Percentiles rank a stretch among this genome's conserved stretches.
Conservation (phyloP, 2,113 vertebrate species). For the Neopipo cinnamomea region DNA sequence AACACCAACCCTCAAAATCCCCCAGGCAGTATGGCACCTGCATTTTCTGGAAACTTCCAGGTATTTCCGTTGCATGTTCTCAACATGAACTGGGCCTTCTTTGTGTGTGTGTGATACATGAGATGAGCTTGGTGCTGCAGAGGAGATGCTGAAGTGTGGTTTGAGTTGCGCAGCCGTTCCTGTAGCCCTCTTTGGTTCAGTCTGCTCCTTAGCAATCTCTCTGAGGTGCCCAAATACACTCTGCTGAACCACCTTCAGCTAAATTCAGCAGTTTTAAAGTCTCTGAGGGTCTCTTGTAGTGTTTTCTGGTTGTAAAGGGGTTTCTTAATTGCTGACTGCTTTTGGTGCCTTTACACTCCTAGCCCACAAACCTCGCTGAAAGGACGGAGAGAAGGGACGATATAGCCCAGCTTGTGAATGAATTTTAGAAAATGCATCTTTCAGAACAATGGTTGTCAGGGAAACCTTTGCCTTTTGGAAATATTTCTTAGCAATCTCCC, state of each 20-base stretch:
- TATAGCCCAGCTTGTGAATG: neutral
- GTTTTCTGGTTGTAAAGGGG: neutral
- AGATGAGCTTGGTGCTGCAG: neutral
- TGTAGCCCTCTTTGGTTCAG: neutral
- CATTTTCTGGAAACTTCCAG: neutral
- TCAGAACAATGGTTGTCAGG: neutral
- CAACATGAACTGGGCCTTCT: neutral
- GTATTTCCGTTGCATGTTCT: neutral
- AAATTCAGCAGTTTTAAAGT: neutral
- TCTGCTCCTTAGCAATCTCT: neutral
- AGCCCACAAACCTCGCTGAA: neutral
- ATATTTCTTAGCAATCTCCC: neutral
- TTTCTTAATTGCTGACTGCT: neutral
- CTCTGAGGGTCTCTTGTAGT: neutral
- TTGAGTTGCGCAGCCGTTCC: neutral
- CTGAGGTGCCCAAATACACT: neutral
- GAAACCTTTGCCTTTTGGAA: neutral
- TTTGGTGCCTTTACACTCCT: neutral
- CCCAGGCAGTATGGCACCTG: neutral
- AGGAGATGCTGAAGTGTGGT: neutral
- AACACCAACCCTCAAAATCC: neutral
- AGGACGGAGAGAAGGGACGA: neutral
- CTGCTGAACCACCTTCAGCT: neutral
- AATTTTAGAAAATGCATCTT: neutral
- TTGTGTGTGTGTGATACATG: neutral